These are phyloP conservation scores for Silurus asotus DNA, from an alignment of 2,113 vertebrate genomes.

Conservation along the genomic window DNA sequence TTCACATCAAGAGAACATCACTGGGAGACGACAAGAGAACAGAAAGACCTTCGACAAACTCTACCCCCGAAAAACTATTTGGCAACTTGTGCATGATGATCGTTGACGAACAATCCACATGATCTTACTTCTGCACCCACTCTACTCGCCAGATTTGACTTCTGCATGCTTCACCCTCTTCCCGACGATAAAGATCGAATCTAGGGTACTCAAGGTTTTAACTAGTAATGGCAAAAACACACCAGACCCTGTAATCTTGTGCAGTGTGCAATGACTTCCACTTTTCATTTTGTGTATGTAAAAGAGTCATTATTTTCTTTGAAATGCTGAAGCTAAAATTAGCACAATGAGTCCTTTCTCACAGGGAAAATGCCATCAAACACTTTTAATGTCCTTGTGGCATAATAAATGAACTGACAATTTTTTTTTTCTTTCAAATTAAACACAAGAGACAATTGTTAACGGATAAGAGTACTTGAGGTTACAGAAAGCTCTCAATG, in stretches of 20 bases:
- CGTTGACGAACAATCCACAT: too few species aligned
- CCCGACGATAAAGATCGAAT: too few species aligned
- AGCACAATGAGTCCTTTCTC: conserved; percentile 24
- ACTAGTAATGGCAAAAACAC: not conserved
- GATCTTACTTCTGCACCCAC: too few species aligned
- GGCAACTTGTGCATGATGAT: too few species aligned
- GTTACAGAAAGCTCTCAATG: conserved; percentile 21
- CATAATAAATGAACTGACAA: conserved; percentile 18
- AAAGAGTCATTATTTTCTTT: conserved; percentile 32
- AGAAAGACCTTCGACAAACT: too few species aligned
- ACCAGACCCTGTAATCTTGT: not conserved
- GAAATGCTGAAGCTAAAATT: conserved; percentile 30
- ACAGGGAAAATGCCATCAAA: conserved; percentile 3
- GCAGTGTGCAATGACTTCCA: not conserved
- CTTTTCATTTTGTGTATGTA: not conserved
- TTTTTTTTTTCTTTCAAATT: conserved; percentile 12
- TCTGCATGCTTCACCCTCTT: too few species aligned
- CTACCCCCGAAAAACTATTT: too few species aligned
- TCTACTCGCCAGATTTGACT: too few species aligned
- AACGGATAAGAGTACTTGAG: conserved; percentile 37
- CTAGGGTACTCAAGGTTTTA: too few species aligned
- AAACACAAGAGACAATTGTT: conserved; percentile 26
- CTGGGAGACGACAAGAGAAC: too few species aligned
- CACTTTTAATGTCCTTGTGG: conserved; percentile 45
- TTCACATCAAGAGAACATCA: too few species aligned